A percentile compares a stretch with the other conserved stretches of the same genome.
Conservation (phyloP, 2,888 invertebrate species). For the Smittia sp. region DNA sequence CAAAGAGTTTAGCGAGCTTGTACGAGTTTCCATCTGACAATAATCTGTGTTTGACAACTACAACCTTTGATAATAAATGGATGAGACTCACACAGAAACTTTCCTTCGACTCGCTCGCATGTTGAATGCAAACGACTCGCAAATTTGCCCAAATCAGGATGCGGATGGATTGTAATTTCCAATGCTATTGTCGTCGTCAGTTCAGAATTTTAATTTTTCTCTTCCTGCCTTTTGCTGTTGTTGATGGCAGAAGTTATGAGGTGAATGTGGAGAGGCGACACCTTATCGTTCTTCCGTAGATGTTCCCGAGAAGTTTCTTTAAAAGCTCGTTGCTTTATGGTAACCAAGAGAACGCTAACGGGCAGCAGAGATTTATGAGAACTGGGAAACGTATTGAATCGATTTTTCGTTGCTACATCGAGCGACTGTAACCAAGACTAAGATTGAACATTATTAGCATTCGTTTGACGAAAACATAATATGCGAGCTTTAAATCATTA, state of each 20-base stretch:
- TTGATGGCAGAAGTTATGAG: slow-evolving; percentile 11
- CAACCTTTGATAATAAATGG: slow-evolving; percentile 23
- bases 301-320: background rate
- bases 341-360: too few relatives aligned
- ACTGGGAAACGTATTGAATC: background rate
- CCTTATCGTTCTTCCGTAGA: too few relatives aligned
- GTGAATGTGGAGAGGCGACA: background rate
- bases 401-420: too few relatives aligned
- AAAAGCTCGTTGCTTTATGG: background rate
- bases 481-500: too few relatives aligned
- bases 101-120: background rate
- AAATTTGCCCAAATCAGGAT: background rate
- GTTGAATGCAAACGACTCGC: too few relatives aligned
- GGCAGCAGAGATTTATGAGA: background rate
- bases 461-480: too few relatives aligned
- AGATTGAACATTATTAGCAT: too few relatives aligned
- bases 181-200: slow-evolving; percentile 17
- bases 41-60: slow-evolving; percentile 40
- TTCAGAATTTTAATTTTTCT: slow-evolving; percentile 34
- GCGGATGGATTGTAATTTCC: slow-evolving; percentile 11
- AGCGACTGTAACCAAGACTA: too few relatives aligned
- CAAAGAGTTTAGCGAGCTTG: too few relatives aligned
- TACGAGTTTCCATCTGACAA: slow-evolving; percentile 35
- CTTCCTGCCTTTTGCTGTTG: background rate
- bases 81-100: background rate